Evolutionary conservation across 53 echinoderm and acorn worm genomes (phyloP).

Genomic region (Hippasteria phrygiana): DNA sequence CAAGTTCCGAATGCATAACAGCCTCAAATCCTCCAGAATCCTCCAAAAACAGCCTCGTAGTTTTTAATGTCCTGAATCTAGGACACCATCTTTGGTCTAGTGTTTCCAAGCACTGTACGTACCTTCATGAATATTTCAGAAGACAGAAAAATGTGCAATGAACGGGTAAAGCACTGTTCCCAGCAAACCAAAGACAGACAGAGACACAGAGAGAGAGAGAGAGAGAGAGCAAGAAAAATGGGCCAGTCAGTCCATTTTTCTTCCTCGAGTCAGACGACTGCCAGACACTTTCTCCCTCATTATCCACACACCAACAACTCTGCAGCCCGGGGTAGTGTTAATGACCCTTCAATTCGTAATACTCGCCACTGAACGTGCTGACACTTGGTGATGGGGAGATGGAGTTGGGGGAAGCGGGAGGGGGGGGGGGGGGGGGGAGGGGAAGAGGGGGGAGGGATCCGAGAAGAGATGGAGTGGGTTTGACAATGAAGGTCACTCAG

Average conservation of each 20-base stretch:
- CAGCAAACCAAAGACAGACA: not conserved
- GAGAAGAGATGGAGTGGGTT: no score
- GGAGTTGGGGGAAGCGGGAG: not conserved
- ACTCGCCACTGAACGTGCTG: slow-evolving; percentile 41
- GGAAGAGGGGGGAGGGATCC: no score
- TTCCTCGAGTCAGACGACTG: slow-evolving; percentile 16
- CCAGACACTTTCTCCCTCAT: slow-evolving; percentile 43
- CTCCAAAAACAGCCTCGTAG: no score
- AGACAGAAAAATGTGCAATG: slow-evolving; percentile 39
- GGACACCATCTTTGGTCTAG: not conserved
- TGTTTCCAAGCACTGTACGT: not conserved
- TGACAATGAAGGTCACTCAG: no score
- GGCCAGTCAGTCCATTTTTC: slow-evolving; percentile 17
- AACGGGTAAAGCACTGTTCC: slow-evolving; percentile 54
- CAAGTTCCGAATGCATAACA: no score
- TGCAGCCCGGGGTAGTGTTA: slow-evolving; percentile 23
- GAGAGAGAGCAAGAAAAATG: not conserved
- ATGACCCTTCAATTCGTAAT: slow-evolving; percentile 61
- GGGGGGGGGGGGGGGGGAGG: not conserved
- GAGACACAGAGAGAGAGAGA: not conserved
- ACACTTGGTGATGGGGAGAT: slow-evolving; percentile 38
- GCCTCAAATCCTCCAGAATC: no score
- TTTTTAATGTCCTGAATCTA: not conserved
- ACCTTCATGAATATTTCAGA: slow-evolving; percentile 4
- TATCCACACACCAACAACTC: slow-evolving; percentile 58